phyloP scores from a whole-genome alignment of 2,797 vertebrate species.

The Aeoliscus strigatus region DNA sequence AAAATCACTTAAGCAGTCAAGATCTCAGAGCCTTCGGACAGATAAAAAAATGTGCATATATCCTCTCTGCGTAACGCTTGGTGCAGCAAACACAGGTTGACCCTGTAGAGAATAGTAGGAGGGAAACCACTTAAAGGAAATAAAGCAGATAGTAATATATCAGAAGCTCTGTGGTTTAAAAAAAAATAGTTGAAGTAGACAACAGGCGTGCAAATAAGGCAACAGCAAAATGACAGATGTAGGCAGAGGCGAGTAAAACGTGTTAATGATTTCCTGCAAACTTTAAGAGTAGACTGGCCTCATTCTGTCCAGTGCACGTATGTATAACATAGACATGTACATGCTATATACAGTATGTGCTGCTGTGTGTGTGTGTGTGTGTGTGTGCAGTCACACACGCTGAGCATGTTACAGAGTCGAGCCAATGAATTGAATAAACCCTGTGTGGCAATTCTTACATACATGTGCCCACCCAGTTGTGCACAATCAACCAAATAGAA shows the following conservation, averaged over 20 bases:
- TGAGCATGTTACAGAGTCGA: slow-evolving; percentile 9
- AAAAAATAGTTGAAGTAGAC: slow-evolving; percentile 19
- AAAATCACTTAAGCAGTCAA: slow-evolving; percentile 32
- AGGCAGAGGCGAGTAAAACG: slow-evolving; percentile 26
- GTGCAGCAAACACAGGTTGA: slow-evolving; percentile 12
- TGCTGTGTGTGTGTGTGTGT: slow-evolving; percentile 6
- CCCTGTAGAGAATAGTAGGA: background rate
- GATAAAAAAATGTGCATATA: slow-evolving; percentile 16
- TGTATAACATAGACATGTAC: slow-evolving; percentile 14
- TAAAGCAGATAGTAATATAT: background rate
- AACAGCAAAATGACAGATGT: slow-evolving; percentile 5
- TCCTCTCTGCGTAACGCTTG: no score
- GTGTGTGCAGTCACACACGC: slow-evolving; percentile 1
- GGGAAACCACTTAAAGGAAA: no score
- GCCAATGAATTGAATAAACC: slow-evolving; percentile 41
- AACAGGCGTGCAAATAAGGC: slow-evolving; percentile 14
- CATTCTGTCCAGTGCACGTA: slow-evolving; percentile 44
- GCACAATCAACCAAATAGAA: background rate
- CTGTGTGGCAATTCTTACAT: slow-evolving; percentile 12
- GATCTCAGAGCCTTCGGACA: slow-evolving; percentile 32
- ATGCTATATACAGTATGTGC: background rate
- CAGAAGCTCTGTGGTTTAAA: slow-evolving; percentile 12
- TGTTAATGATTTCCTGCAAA: slow-evolving; percentile 38
- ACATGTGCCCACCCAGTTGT: slow-evolving; percentile 14
- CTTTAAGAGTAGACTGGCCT: slow-evolving; percentile 32